Base-by-base conservation (phyloP, 2,797 vertebrate genomes). In the Notolabrus celidotus region DNA sequence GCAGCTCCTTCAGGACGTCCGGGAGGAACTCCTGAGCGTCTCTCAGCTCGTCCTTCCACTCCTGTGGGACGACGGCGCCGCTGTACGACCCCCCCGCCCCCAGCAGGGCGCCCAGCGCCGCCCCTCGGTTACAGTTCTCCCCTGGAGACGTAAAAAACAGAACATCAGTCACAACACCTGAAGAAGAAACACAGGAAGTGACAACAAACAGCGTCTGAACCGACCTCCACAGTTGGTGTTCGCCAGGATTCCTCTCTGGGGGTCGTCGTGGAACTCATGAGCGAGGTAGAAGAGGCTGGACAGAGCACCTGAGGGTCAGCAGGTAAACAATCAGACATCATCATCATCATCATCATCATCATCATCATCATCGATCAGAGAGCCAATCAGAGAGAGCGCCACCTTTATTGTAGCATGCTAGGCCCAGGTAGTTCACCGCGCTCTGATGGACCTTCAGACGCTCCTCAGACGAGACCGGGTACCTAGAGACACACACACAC, bases 151-250 rank as follows among this genome's bases (percentile, higher is more conserved):
- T 9, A 3, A 2, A 2, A 46, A 6, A 12, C 3, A 46, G 6
- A 46, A 1, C 10, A 9, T 3, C 8, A 47, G 1, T 22, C 10
- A 22, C n/a, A n/a, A 3, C 20, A 23, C 10, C 1, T 8, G 12
- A 22, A 43, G 6, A 7, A n/a, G 7, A 43, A 19, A 9, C 38
- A 36, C 38, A 16, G 15, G 2, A 1, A 4, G 1, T 15, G 7
- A 9, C 31, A 5, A 31, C 31, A 39, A 2, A 2, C 14, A 5
- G 39, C 14, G 45, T 51, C 8, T 1, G 1, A 16, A 41, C 45
- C 0, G 42, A 92, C 93, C 92, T 90, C 92, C 92, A 72, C 92
- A 92, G 88, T 93, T 93, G 42, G 89, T 86, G 84, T 93, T 92
- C 6, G 90, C 34, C 64, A 93, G 80, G 84, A 94, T 86, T 64